A percentile compares a stretch with the other conserved stretches of the same genome.
These are phyloP conservation scores for Holothuria scabra DNA, from an alignment of 53 echinoderm and acorn worm genomes.

Conservation along the genomic window DNA sequence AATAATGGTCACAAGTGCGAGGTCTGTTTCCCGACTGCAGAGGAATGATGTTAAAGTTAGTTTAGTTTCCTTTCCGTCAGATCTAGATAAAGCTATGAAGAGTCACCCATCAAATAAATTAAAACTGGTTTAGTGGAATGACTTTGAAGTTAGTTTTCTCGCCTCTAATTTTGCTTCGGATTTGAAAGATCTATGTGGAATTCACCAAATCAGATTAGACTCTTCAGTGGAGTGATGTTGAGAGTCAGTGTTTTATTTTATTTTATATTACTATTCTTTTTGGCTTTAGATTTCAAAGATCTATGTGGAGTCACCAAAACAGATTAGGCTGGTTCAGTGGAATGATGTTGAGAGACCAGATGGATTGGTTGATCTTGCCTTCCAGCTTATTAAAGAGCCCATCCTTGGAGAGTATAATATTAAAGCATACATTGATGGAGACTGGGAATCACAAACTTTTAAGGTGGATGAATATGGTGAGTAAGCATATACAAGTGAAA, in stretches of 20 bases:
- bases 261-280: conserved; percentile 32
- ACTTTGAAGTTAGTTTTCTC: too few relatives aligned
- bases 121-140: too few relatives aligned
- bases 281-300: conserved; percentile 66
- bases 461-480: conserved; percentile 96
- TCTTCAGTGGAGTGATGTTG: conserved; percentile 84
- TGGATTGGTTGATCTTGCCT: conserved; percentile 77
- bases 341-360: conserved; percentile 68
- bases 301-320: conserved; percentile 79
- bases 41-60: too few relatives aligned
- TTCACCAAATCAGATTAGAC: conserved; percentile 64
- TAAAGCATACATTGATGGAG: conserved; percentile 48
- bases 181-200: conserved; percentile 78
- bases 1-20: too few relatives aligned
- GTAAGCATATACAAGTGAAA: not conserved
- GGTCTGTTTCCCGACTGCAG: too few relatives aligned
- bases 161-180: conserved; percentile 41
- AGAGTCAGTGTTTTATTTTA: conserved; percentile 68
- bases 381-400: conserved; percentile 83
- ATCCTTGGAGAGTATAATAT: conserved; percentile 77
- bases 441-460: conserved; percentile 66
- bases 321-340: conserved; percentile 80
- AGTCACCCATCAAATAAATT: too few relatives aligned
- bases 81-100: too few relatives aligned
- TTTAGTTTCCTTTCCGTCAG: too few relatives aligned